phyloP scores from a whole-genome alignment of 2,797 vertebrate species.

The Clamator glandarius region DNA sequence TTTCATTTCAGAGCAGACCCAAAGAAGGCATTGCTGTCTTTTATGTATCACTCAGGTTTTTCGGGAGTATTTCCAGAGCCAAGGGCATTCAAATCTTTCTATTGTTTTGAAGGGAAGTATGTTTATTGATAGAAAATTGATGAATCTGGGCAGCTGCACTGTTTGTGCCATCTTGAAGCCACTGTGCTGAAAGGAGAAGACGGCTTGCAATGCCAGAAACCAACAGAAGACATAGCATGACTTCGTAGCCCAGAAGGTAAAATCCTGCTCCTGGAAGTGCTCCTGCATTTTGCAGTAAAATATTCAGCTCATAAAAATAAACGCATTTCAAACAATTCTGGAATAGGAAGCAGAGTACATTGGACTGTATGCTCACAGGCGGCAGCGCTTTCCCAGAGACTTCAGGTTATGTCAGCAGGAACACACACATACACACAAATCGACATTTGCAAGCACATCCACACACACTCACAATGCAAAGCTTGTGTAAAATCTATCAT shows the following conservation, averaged over 20 bases:
- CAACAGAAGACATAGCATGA: background rate
- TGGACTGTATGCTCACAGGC: background rate
- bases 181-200: background rate
- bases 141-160: background rate
- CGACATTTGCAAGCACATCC: background rate
- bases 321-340: background rate
- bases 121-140: background rate
- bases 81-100: background rate
- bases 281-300: background rate
- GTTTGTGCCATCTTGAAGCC: background rate
- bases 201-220: background rate
- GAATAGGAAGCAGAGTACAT: background rate
- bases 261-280: background rate
- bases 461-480: background rate
- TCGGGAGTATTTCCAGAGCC: background rate
- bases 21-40: background rate
- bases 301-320: background rate
- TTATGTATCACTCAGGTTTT: background rate
- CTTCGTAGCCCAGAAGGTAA: background rate
- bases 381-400: background rate
- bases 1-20: background rate
- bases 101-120: background rate
- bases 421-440: fast-evolving
- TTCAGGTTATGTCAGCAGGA: background rate
- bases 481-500: background rate